A percentile compares a stretch with the other conserved stretches of the same genome.
These are phyloP conservation scores for Tipula vernalis DNA, from an alignment of 2,888 invertebrate genomes.

Conservation along the genomic window DNA sequence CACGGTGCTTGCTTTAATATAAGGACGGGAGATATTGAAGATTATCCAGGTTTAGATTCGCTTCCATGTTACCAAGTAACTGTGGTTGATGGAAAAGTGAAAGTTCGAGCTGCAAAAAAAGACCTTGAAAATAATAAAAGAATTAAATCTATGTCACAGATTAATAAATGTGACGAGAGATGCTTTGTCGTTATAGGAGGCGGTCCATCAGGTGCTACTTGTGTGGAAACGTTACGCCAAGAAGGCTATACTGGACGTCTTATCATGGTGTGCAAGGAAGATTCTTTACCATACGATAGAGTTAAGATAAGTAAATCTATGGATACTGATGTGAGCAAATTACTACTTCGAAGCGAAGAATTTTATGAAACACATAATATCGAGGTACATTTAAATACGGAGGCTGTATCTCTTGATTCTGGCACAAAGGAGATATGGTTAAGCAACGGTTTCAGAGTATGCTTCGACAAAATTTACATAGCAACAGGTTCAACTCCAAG, in stretches of 20 bases:
- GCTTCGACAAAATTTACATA: slow-evolving; percentile 63
- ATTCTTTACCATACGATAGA: slow-evolving; percentile 82
- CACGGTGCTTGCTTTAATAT: slow-evolving; percentile 92
- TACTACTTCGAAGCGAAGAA: slow-evolving; percentile 53
- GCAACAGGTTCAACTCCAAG: slow-evolving; percentile 74
- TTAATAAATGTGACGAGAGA: slow-evolving; percentile 36
- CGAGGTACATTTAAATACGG: slow-evolving; percentile 54
- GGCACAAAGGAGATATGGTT: slow-evolving; percentile 48
- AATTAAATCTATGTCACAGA: slow-evolving; percentile 46
- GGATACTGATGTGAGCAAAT: slow-evolving; percentile 51
- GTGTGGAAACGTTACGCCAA: slow-evolving; percentile 83
- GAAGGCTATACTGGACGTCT: slow-evolving; percentile 77
- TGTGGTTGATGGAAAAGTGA: slow-evolving; percentile 53
- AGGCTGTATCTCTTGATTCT: slow-evolving; percentile 55
- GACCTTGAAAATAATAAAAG: slow-evolving; percentile 45
- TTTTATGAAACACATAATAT: slow-evolving; percentile 70
- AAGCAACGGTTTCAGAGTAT: slow-evolving; percentile 50
- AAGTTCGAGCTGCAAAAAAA: slow-evolving; percentile 47
- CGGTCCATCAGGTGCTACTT: slow-evolving; percentile 75
- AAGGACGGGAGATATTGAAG: slow-evolving; percentile 91
- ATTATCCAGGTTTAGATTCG: slow-evolving; percentile 90
- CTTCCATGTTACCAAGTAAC: slow-evolving; percentile 77
- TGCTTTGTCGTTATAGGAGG: slow-evolving; percentile 72
- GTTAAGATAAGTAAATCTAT: slow-evolving; percentile 81
- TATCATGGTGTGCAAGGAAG: slow-evolving; percentile 68